Evolutionary conservation across 2,113 vertebrate genomes (phyloP).

Genomic region (Pedionomus torquatus): DNA sequence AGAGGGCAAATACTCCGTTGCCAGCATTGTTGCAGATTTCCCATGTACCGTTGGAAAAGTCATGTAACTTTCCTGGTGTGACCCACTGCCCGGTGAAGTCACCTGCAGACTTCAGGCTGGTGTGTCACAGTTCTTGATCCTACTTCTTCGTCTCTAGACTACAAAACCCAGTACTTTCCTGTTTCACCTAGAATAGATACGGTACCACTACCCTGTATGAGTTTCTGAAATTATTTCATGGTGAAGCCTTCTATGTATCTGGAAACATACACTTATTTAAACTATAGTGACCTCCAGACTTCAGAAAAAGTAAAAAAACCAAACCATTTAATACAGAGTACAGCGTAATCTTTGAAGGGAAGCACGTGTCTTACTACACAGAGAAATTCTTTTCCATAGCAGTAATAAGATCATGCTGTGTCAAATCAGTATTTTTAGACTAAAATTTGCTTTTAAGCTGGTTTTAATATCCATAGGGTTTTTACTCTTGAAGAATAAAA

Average conservation of each 20-base stretch:
- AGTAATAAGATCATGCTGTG: not conserved
- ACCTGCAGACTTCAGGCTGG: not conserved
- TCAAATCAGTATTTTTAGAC: not conserved
- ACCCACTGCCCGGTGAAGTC: not conserved
- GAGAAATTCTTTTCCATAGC: not conserved
- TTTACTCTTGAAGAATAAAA: not conserved
- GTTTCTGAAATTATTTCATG: not conserved
- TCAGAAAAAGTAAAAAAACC: not conserved
- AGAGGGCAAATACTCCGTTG: not conserved
- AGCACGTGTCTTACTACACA: not conserved
- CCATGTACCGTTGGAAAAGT: not conserved
- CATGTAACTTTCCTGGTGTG: not conserved
- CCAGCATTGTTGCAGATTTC: not conserved
- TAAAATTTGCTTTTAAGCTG: not conserved
- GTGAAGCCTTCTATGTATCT: not conserved
- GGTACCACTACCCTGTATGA: not conserved
- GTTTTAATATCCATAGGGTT: not conserved
- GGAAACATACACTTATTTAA: not conserved
- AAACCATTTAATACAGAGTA: not conserved
- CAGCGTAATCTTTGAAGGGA: not conserved
- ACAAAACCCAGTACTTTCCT: not conserved
- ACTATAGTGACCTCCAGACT: not conserved
- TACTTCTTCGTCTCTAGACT: not conserved
- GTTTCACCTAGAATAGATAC: not conserved
- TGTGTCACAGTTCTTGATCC: not conserved